A percentile compares a stretch with the other conserved stretches of the same genome.
Conservation (phyloP, 2,888 invertebrate genomes). For the Mesochorus sp. region DNA sequence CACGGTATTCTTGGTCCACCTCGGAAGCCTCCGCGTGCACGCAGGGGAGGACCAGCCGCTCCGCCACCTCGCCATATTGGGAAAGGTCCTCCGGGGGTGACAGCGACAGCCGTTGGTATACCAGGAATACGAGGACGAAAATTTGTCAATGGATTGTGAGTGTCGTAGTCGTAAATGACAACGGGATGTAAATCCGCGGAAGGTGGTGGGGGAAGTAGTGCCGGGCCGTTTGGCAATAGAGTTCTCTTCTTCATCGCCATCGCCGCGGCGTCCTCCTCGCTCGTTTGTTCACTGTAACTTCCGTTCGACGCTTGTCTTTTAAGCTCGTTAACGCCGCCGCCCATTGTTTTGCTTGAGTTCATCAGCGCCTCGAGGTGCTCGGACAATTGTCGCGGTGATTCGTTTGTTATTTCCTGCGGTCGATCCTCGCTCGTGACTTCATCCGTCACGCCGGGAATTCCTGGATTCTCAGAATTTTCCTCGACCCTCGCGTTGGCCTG, state of each 20-base stretch:
- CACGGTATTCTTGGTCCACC: conserved; percentile 81
- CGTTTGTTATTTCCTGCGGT: conserved; percentile 62
- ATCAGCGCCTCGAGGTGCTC: conserved; percentile 75
- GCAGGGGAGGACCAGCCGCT: conserved; percentile 68
- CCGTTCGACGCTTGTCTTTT: conserved; percentile 73
- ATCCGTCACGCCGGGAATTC: conserved; percentile 29
- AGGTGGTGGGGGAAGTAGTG: conserved; percentile 47
- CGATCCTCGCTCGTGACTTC: conserved; percentile 55
- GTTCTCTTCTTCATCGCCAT: conserved; percentile 67
- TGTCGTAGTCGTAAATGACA: conserved; percentile 72
- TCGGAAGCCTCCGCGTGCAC: conserved; percentile 80
- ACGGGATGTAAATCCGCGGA: conserved; percentile 67
- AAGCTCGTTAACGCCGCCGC: conserved; percentile 68
- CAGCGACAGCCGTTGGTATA: conserved; percentile 62
- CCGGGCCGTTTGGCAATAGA: conserved; percentile 71
- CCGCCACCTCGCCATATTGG: conserved; percentile 79
- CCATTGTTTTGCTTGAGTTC: conserved; percentile 64
- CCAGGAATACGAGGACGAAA: conserved; percentile 54
- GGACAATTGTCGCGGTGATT: conserved; percentile 70
- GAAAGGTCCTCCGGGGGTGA: conserved; percentile 67
- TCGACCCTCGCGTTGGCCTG: background rate
- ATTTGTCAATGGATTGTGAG: conserved; percentile 46
- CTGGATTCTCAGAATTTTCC: background rate
- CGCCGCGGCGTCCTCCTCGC: conserved; percentile 55
- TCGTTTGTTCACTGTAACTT: conserved; percentile 65